These are phyloP conservation scores for Drosophila ezoana DNA, from an alignment of 2,888 invertebrate genomes.

Conservation along the genomic window DNA sequence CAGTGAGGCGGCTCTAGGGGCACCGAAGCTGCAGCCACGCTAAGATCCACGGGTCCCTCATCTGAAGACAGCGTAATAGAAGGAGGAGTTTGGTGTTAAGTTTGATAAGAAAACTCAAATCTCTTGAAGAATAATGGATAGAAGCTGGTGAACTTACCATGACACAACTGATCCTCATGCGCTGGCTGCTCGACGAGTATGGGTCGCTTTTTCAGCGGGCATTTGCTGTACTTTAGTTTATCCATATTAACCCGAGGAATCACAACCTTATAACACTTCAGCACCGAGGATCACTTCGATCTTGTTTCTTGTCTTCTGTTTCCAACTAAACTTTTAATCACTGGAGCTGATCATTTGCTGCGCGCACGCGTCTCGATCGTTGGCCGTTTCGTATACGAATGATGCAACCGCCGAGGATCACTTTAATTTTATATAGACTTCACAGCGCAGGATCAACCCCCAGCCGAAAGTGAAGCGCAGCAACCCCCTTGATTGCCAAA, in stretches of 20 bases:
- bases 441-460: conserved; percentile 65
- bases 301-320: conserved; percentile 4
- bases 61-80: conserved; percentile 49
- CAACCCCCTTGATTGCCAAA: conserved; percentile 67
- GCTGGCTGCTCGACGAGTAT: conserved; percentile 66
- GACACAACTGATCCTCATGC: conserved; percentile 62
- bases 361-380: conserved; percentile 63
- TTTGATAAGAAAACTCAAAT: background rate
- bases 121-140: background rate
- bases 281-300: conserved; percentile 24
- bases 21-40: conserved; percentile 72
- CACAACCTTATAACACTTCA: conserved; percentile 1
- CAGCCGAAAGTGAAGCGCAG: conserved; percentile 30
- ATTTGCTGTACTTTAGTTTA: conserved; percentile 83
- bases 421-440: conserved; percentile 79
- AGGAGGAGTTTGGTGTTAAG: background rate
- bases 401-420: conserved; percentile 82
- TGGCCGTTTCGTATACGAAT: conserved; percentile 78
- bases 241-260: conserved; percentile 64
- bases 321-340: conserved; percentile 37
- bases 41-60: conserved; percentile 83
- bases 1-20: conserved; percentile 48
- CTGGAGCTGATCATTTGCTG: conserved; percentile 52
- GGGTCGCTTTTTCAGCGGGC: conserved; percentile 84
- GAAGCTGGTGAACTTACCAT: conserved; percentile 61